Evolutionary conservation across 2,888 invertebrate species (phyloP), one percentile per base, ranked within the genome.

Genomic region (Acanthosepion pharaonis): DNA sequence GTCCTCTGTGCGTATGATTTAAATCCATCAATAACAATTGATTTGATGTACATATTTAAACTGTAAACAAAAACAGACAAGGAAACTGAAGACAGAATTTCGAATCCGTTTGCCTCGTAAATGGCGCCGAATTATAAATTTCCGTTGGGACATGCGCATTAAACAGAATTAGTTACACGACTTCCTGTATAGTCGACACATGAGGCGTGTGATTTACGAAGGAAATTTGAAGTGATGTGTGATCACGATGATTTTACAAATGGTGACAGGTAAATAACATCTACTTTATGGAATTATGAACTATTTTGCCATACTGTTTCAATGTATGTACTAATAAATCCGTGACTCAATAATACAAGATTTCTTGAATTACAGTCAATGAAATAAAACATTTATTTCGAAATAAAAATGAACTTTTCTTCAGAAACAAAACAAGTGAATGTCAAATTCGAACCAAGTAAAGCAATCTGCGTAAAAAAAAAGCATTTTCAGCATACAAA

Each of bases 1-100:
- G 99, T 99, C 96, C 99, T 98, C 96, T 98, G 98, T 0, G 99
- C 99, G 97, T 99, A 99, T 0, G 99, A 99, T 97, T 99, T 99
- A 97, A 99, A 99, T 93, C 99, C 99, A 97, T 99, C 99, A 94
- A 99, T 98, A 78, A 99, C 98, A 96, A 99, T 98, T 2, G 98
- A 98, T 97, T 99, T 99, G 94, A 99, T 98, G 97, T 98, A 98
- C 99, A 99, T 99, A 25, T 92, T 59, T n/a, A 93, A 20, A 25
- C n/a, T 20, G 49, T 95, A 95, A 91, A 51, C 78, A 91, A 51
- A 11, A 55, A 28, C 55, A 42, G 93, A 94, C 42, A 28, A 51
- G 3, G 91, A 55, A 42, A 91, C 1, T 15, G 9, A 48, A 11
- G 91, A n/a, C 9, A 18, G 9, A 20, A 28, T 51, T 9, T 91